Percentiles rank a stretch among this genome's conserved stretches.
phyloP scores from a whole-genome alignment of 2,888 invertebrate genomes.

The Tanypteryx hageni region DNA sequence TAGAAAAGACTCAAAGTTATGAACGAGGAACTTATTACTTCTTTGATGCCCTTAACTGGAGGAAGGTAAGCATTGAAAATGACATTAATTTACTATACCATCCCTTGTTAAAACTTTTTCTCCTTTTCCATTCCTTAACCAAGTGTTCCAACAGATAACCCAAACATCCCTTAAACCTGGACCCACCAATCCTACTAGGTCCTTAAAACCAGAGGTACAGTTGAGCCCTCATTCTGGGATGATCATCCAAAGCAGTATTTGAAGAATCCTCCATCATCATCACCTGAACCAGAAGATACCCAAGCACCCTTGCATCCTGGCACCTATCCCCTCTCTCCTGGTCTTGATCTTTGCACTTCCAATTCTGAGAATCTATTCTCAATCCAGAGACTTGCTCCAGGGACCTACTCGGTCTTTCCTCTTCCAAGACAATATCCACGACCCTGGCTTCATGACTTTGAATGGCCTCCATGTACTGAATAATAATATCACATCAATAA shows the following conservation, averaged over 20 bases:
- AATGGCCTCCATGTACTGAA: constrained; percentile 1
- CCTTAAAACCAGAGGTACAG: constrained; percentile 17
- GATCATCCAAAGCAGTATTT: not conserved
- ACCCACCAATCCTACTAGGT: not conserved
- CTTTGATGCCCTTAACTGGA: constrained; percentile 99
- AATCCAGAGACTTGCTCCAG: constrained; percentile 43
- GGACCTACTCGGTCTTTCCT: constrained; percentile 35
- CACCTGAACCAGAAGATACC: constrained; percentile 27
- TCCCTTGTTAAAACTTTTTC: too few species aligned
- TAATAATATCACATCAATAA: not conserved
- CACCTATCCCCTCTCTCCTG: constrained; percentile 28
- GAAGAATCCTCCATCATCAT: constrained; percentile 5
- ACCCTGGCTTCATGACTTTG: constrained; percentile 25
- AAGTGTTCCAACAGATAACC: not conserved
- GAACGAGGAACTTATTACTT: constrained; percentile 99
- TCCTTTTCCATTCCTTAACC: not conserved
- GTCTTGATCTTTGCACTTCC: not conserved
- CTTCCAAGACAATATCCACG: constrained; percentile 34
- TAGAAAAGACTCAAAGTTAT: constrained; percentile 96
- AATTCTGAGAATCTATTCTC: not conserved
- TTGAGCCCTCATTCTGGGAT: constrained; percentile 13
- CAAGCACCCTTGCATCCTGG: constrained; percentile 40
- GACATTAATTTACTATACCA: too few species aligned
- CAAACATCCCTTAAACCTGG: not conserved
- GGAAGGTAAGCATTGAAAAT: constrained; percentile 83